phyloP scores from a whole-genome alignment of 1,140 invertebrate species.

The Drosophila leontia region DNA sequence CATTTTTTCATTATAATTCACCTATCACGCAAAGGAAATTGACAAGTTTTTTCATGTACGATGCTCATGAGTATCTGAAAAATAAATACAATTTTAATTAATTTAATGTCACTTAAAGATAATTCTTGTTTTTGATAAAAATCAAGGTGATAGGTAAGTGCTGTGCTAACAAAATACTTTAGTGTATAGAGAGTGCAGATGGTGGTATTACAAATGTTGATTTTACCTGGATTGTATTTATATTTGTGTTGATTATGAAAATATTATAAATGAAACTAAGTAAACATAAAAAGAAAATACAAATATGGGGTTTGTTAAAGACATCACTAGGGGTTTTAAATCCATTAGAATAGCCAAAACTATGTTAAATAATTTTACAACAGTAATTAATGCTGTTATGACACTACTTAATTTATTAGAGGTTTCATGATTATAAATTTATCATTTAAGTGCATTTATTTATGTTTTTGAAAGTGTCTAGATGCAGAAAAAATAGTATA shows the following conservation, averaged over 20 bases:
- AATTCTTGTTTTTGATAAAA: not conserved
- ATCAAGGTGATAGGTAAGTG: not conserved
- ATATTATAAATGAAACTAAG: not conserved
- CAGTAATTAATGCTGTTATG: too few relatives aligned
- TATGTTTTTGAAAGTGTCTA: not conserved
- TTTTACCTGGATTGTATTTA: not conserved
- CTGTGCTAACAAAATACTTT: not conserved
- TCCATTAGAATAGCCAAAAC: too few relatives aligned
- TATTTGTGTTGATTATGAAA: not conserved
- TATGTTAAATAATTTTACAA: too few relatives aligned
- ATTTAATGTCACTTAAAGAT: not conserved
- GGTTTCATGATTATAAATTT: too few relatives aligned
- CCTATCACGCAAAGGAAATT: slow-evolving; percentile 85
- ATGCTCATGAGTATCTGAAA: slow-evolving; percentile 85
- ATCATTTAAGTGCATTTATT: too few relatives aligned
- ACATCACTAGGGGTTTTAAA: too few relatives aligned
- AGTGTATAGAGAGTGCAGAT: not conserved
- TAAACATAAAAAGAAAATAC: not conserved
- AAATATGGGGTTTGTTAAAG: too few relatives aligned
- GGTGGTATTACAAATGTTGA: too few relatives aligned
- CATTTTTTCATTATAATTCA: slow-evolving; percentile 77
- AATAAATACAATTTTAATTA: slow-evolving; percentile 7
- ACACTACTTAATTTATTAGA: too few relatives aligned
- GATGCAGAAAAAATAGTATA: not conserved
- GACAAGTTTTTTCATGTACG: slow-evolving; percentile 85